Evolutionary conservation across 1,140 invertebrate genomes (phyloP), one percentile per base, ranked within the genome.

Genomic region (Gryon sp.): DNA sequence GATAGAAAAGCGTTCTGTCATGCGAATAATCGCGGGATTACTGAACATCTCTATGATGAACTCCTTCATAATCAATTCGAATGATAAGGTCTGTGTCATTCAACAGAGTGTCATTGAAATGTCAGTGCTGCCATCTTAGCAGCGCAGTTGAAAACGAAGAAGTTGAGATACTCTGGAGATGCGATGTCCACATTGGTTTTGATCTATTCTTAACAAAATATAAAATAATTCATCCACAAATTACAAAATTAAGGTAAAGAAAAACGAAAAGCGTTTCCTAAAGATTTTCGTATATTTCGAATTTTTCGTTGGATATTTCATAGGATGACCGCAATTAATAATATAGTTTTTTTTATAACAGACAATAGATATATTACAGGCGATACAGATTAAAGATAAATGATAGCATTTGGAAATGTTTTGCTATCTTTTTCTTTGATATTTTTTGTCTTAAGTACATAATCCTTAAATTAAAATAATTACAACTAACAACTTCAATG

Each of bases 351-450:
- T 82, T 85, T 76, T 65, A 87, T 88, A 88, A 88, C 86, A 86
- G 85, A 77, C 73, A 82, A 87, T 86, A 87, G 65, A 76, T 82
- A 82, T 88, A 84, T 86, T 88, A 88, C 83, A 88, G 81, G 70
- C 74, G 75, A 73, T 82, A 62, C 55, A 69, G 82, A 81, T 63
- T 75, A 82, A 81, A 72, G 75, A 76, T 65, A 57, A 75, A 77
- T 76, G 52, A 83, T 75, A 11, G 72, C 24, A 78, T 55, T 63
- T 38, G 36, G 43, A 22, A 48, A 41, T 69, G 40, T 19, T 22
- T 12, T 40, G 14, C 45, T 43, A 9, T 40, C 14, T 40, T 36
- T 20, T 46, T 38, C 11, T 41, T 15, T 9, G 38, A 28, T 46
- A 4, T 30, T 50, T 57, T 50, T 16, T n/a, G n/a, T 41, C 63